phyloP scores from a whole-genome alignment of 2,888 invertebrate species.

The Andrena chrysosceles region DNA sequence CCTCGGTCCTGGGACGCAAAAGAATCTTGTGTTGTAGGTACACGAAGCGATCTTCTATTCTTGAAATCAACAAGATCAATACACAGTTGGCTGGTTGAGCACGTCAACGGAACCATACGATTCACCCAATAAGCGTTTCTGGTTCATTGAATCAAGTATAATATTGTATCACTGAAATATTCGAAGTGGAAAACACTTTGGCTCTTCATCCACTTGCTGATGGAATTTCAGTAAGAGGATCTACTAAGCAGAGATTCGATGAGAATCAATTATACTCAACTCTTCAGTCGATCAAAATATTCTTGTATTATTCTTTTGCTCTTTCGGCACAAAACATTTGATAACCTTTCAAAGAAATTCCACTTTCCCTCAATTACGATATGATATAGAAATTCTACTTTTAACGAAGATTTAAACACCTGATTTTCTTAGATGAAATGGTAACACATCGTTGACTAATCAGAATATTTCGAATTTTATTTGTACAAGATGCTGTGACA shows the following conservation, averaged over 20 bases:
- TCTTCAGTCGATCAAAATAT: background rate
- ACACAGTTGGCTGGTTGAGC: background rate
- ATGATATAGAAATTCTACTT: background rate
- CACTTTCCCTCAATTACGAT: background rate
- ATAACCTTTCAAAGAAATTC: background rate
- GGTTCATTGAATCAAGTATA: conserved; percentile 3
- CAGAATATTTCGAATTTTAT: background rate
- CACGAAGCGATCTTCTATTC: background rate
- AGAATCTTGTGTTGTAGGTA: background rate
- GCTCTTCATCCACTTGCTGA: too few species aligned
- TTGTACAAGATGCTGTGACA: background rate
- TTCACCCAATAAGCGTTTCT: background rate
- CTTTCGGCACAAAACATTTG: background rate
- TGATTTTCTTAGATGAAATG: background rate
- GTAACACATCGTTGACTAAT: background rate
- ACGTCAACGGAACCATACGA: background rate
- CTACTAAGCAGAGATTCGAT: too few species aligned
- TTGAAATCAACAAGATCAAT: background rate
- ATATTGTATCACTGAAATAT: background rate
- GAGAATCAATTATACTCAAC: background rate
- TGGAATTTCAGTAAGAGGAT: too few species aligned
- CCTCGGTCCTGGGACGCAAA: background rate
- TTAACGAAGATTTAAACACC: background rate
- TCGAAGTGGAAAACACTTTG: too few species aligned
- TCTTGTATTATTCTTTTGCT: background rate